Evolutionary conservation across 2,797 vertebrate genomes (phyloP), one percentile per base, ranked within the genome.

Genomic region (Sebastes trivittatus): DNA sequence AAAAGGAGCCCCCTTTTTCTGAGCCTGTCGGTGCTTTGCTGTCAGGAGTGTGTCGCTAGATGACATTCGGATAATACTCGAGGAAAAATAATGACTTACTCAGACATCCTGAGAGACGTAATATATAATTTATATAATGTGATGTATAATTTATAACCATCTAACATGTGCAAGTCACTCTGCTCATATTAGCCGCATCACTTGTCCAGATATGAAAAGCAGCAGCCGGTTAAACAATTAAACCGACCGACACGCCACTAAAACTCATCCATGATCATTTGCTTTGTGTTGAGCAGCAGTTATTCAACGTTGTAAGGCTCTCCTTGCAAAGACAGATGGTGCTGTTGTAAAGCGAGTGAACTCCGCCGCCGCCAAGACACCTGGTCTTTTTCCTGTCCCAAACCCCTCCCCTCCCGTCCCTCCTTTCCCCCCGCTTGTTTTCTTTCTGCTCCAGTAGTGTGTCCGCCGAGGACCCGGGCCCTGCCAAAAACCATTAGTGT

Each of bases 401-500:
- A n/a, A 13, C 23, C 25, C 64, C 62, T 6, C 59, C 36, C 54
- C 60, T 46, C 70, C 62, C 38, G 74, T 77, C 81, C 84, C 59
- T 71, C 81, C 54, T 46, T 20, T 67, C 62, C 80, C 81, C 6
- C 42, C 16, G 20, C 76, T 86, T 83, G 63, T 89, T 80, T 83
- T 86, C 81, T 80, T 80, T 81, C 81, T 77, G 85, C 88, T 81
- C 85, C 82, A 73, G 54, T 78, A 78, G 83, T 84, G 82, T 80
- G 86, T 92, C 90, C 87, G 60, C 78, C 22, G 64, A 88, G 91
- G 83, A 89, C 82, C 89, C 30, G 74, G 76, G 73, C 73, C 77
- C 87, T 92, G 94, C 93, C 94, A 94, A 90, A 87, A 91, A 86
- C 85, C 92, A 94, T 96, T 92, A 95, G 90, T 67, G 91, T 94